Conservation (phyloP, 2,113 vertebrate species). For the Tonatia bakeri region DNA sequence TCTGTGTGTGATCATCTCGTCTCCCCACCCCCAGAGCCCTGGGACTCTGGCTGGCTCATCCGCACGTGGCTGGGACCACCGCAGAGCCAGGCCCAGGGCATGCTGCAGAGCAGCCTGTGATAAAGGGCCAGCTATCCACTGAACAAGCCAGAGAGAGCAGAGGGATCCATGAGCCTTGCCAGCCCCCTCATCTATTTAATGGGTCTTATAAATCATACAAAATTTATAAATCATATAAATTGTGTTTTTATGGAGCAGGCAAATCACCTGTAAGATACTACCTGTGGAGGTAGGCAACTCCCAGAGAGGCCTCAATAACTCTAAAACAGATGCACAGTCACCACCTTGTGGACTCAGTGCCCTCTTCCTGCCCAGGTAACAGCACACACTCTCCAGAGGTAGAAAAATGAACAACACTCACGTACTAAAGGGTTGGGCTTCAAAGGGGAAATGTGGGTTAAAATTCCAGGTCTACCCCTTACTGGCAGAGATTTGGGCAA, state of each 20-base stretch:
- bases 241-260: constrained; percentile 42
- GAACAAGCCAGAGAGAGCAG: neutral
- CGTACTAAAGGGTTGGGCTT: accelerated
- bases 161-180: neutral
- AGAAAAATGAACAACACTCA: neutral
- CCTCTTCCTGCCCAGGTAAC: neutral
- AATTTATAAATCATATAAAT: constrained; percentile 55
- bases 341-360: accelerated
- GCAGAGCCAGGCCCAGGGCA: too few relatives aligned
- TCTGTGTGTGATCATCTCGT: too few relatives aligned
- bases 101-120: neutral
- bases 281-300: neutral
- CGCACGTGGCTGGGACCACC: neutral
- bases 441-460: neutral
- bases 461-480: neutral
- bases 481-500: neutral
- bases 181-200: constrained; percentile 24
- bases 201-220: constrained; percentile 39
- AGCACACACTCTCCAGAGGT: neutral
- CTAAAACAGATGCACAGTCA: neutral
- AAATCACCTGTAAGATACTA: constrained; percentile 33
- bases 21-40: neutral
- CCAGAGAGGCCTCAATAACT: neutral
- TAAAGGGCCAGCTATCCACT: neutral
- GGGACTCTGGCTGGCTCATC: neutral